phyloP scores from a whole-genome alignment of 1,140 invertebrate genomes.

The Drosophila neocordata region DNA sequence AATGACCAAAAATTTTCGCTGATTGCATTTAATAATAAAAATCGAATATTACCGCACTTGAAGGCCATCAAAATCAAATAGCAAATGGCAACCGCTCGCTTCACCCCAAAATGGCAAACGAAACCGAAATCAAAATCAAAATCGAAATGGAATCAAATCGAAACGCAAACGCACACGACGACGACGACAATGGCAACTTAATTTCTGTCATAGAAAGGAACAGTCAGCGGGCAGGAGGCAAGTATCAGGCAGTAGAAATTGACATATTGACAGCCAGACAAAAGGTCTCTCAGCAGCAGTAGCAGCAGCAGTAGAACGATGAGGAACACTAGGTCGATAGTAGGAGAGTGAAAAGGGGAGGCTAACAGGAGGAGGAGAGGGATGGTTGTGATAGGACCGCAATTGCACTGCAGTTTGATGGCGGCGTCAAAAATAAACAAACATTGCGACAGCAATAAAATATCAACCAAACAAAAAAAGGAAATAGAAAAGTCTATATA shows the following conservation, averaged over 20 bases:
- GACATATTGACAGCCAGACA: conserved; percentile 77
- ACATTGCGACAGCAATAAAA: conserved; percentile 79
- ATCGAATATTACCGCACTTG: conserved; percentile 53
- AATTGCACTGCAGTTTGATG: conserved; percentile 60
- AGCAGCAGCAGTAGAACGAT: conserved; percentile 16
- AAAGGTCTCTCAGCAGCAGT: conserved; percentile 50
- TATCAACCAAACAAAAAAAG: conserved; percentile 35
- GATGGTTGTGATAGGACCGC: background rate
- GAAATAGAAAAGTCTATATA: background rate
- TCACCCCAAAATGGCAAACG: conserved; percentile 37
- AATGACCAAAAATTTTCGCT: conserved; percentile 26
- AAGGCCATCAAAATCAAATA: conserved; percentile 35
- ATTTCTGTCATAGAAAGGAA: conserved; percentile 74
- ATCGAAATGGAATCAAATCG: conserved; percentile 50
- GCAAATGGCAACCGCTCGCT: conserved; percentile 7
- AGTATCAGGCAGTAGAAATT: conserved; percentile 44
- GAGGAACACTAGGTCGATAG: background rate
- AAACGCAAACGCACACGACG: conserved; percentile 4
- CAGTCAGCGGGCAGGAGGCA: conserved; percentile 11
- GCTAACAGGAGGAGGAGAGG: background rate
- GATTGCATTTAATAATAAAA: conserved; percentile 43
- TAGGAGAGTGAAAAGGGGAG: background rate
- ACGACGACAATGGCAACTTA: conserved; percentile 70
- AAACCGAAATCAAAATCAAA: conserved; percentile 50
- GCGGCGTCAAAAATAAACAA: conserved; percentile 74